phyloP scores from a whole-genome alignment of 2,888 invertebrate genomes.

The Abscondita cerata region DNA sequence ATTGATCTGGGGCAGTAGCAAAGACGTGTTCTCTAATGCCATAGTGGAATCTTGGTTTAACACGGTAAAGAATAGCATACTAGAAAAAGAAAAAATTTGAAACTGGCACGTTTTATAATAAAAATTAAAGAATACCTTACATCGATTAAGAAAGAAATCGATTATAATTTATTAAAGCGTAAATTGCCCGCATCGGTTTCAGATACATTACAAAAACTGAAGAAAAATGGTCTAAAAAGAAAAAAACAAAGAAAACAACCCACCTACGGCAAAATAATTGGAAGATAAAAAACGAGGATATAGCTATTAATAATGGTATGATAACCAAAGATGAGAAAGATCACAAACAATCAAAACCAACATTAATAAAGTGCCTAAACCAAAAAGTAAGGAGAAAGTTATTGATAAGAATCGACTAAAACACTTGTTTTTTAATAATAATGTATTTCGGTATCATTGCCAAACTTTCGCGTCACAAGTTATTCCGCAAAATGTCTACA shows the following conservation, averaged over 20 bases:
- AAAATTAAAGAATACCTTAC: not conserved
- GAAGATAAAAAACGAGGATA: too few relatives aligned
- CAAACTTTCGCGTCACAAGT: too few relatives aligned
- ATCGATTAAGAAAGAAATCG: not conserved
- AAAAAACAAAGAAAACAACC: not conserved
- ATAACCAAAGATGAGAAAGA: too few relatives aligned
- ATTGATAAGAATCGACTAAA: too few relatives aligned
- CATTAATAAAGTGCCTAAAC: too few relatives aligned
- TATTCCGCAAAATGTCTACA: too few relatives aligned
- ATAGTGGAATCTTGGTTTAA: not conserved
- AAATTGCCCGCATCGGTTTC: not conserved
- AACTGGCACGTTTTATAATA: slow-evolving; percentile 1
- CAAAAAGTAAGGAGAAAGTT: too few relatives aligned
- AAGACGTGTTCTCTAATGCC: slow-evolving; percentile 1
- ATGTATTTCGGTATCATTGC: too few relatives aligned
- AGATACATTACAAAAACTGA: not conserved
- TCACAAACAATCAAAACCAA: too few relatives aligned
- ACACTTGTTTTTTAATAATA: too few relatives aligned
- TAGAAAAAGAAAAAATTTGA: too few relatives aligned
- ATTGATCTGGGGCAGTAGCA: not conserved
- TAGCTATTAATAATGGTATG: too few relatives aligned
- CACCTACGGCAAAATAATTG: not conserved
- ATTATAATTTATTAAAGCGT: not conserved
- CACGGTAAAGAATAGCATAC: not conserved
- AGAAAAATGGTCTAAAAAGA: not conserved